Evolutionary conservation across 1,140 invertebrate genomes (phyloP), one percentile per base, ranked within the genome.

Genomic region (Arctopsyche grandis): DNA sequence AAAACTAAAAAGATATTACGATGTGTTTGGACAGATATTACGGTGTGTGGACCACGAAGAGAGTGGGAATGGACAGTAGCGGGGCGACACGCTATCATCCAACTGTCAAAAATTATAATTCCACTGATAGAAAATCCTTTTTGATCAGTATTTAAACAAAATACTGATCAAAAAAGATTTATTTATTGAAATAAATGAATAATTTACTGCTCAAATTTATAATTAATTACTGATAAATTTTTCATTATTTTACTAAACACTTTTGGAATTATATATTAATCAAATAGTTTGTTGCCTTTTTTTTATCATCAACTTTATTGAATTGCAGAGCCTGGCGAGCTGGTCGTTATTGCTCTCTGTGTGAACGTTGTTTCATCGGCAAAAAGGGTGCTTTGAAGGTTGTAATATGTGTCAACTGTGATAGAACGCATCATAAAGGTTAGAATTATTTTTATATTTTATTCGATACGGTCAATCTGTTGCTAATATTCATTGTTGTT

Each of bases 351-450:
- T 89, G 88, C 85, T 87, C 88, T 83, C 85, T 88, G 83, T 89
- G 88, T 85, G 88, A 89, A 82, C 86, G 87, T 83, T 88, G 87
- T 84, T 88, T 89, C 86, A 86, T 88, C 85, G 88, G 88, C 81
- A 87, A 87, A 82, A 89, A 89, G 85, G 88, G 88, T 84, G 88
- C 87, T 79, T 87, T 89, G 87, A 86, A 88, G 85, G 87, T 89
- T 85, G 87, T 89, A 86, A 89, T 89, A 84, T 89, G 88, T 86
- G 88, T 87, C 81, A 86, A 88, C 84, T 89, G 88, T 86, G 87
- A 88, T 87, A 87, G 87, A 85, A 86, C 88, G 85, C 87, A 87
- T 81, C 88, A 88, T 85, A 87, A 88, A 88, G 87, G 88, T 89
- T 86, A 87, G 87, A 86, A 19, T 16, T 52, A 26, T 60, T 5